Evolutionary conservation across 2,797 vertebrate genomes (phyloP).

Genomic region (Anniella stebbinsi): DNA sequence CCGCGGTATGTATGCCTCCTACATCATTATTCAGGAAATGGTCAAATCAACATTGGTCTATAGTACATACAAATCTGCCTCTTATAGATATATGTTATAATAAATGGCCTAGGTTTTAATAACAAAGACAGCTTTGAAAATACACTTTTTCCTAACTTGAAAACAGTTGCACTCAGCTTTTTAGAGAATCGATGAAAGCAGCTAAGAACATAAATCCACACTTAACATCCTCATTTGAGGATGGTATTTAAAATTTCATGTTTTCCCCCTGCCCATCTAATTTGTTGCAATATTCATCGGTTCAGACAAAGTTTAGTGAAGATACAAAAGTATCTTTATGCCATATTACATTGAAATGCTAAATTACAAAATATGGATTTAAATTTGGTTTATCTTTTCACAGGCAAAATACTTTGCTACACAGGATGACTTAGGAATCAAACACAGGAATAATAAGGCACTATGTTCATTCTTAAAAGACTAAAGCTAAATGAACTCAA

Average conservation of each 20-base stretch:
- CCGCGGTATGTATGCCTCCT: background rate
- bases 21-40: conserved; percentile 21
- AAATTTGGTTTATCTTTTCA: conserved; percentile 41
- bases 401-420: conserved; percentile 10
- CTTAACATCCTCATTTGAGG: conserved; percentile 12
- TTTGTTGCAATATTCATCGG: conserved; percentile 42
- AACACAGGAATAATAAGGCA: background rate
- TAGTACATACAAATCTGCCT: conserved; percentile 21
- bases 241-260: conserved; percentile 1
- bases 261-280: conserved; percentile 42
- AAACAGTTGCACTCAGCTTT: background rate
- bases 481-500: too few relatives aligned
- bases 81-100: background rate
- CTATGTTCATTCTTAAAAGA: background rate
- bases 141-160: background rate
- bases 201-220: conserved; percentile 23
- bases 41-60: background rate
- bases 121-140: background rate
- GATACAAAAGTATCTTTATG: conserved; percentile 12
- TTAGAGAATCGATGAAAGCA: background rate
- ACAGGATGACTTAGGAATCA: conserved; percentile 22
- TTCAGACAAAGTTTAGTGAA: conserved; percentile 21
- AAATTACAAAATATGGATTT: conserved; percentile 39
- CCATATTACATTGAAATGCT: background rate
- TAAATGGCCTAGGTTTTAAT: background rate